These are phyloP conservation scores for Megalopta genalis DNA, from an alignment of 1,140 invertebrate genomes.

Conservation along the genomic window DNA sequence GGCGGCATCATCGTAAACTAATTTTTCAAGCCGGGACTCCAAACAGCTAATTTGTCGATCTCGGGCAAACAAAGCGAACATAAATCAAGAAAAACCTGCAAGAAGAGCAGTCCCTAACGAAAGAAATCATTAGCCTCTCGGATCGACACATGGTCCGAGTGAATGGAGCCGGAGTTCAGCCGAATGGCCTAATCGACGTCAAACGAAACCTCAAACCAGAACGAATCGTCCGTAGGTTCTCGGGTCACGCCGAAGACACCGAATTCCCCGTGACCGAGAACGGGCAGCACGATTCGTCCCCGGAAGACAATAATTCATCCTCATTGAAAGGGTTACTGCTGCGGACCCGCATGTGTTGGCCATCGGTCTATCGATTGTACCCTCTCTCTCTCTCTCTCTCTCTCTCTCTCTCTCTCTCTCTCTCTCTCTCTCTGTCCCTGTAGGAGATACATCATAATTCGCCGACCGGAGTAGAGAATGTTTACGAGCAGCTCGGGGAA, in stretches of 20 bases:
- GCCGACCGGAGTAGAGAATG: conserved; percentile 31
- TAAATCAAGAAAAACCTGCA: no score
- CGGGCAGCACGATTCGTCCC: neutral
- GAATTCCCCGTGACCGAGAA: neutral
- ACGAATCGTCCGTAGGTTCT: conserved; percentile 12
- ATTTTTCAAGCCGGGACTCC: no score
- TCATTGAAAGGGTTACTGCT: conserved; percentile 50
- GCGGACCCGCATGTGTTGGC: conserved; percentile 52
- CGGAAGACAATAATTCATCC: conserved; percentile 52
- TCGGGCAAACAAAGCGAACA: no score
- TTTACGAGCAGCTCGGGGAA: conserved; percentile 55
- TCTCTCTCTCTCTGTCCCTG: neutral
- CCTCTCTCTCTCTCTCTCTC: neutral
- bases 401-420: neutral
- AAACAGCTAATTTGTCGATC: neutral
- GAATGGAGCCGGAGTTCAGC: neutral
- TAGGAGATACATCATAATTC: conserved; percentile 52
- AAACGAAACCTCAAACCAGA: conserved; percentile 7
- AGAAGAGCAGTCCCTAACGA: neutral
- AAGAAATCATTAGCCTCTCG: neutral
- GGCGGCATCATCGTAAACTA: no score
- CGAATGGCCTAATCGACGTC: neutral
- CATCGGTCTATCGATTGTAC: conserved; percentile 51
- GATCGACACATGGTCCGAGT: neutral
- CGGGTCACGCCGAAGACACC: neutral